Conservation (phyloP, 64 coral and sea anemone species). For the Astreopora myriophthalma region DNA sequence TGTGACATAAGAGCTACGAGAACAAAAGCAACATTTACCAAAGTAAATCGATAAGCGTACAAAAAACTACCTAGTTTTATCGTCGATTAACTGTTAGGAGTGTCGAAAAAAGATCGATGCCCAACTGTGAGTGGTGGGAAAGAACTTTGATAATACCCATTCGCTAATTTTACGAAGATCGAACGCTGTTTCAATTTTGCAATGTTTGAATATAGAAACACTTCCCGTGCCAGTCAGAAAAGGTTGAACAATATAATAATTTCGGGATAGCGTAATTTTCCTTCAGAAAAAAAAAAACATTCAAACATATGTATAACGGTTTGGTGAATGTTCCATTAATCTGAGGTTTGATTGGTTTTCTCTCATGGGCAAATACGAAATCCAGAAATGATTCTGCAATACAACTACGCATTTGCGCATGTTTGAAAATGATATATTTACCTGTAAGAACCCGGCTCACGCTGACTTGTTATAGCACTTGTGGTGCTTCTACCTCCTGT, state of each 20-base stretch:
- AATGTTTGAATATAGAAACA: not conserved
- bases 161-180: too few species aligned
- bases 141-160: not conserved
- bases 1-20: not conserved
- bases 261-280: not conserved
- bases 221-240: not conserved
- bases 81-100: not conserved
- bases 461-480: not conserved
- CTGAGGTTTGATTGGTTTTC: not conserved
- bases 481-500: not conserved
- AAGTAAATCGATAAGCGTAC: not conserved
- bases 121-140: not conserved
- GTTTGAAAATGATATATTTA: not conserved
- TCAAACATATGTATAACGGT: not conserved
- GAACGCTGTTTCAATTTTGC: not conserved
- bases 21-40: not conserved
- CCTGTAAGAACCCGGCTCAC: not conserved
- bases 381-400: slow-evolving; percentile 2
- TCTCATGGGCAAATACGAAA: not conserved
- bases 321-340: not conserved
- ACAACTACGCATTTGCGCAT: not conserved
- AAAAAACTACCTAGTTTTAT: not conserved
- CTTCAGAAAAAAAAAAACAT: not conserved
- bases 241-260: not conserved
- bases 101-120: not conserved